Evolutionary conservation across 2,888 invertebrate species (phyloP), one percentile per base, ranked within the genome.

Genomic region (Hybos culiciformis): DNA sequence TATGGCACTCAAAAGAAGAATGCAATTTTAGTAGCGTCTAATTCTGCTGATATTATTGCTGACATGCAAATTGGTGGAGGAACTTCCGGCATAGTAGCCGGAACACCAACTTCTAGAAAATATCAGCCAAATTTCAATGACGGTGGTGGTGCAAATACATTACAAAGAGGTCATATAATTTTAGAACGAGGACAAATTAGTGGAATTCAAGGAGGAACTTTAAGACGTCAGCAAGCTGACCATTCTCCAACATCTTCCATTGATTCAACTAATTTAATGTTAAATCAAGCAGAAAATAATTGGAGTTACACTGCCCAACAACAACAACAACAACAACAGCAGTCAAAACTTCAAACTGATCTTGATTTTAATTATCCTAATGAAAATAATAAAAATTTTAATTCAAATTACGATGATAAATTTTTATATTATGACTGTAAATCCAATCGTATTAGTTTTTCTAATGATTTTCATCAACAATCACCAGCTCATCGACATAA

Each of bases 191-290:
- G 46, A 6, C 54, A 48, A 19, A 57, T 58, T 26, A 55, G 59
- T 5, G 51, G 53, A 17, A 32, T 31, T 5, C 21, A 26, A 19
- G 52, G 51, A n/a, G 51, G 54, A 24, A 34, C 38, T 18, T 19
- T 51, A 21, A 50, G 51, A 17, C n/a, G n/a, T 56, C 56, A 17
- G 53, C 56, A 7, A 59, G 58, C 29, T 59, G 56, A 65, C 1
- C 63, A 64, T 40, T 65, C 65, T 11, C 63, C 65, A 17, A 61
- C 63, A 11, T 63, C 63, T n/a, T 63, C 65, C 1, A 59, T 58
- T 5, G 63, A 62, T 4, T 63, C 64, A 5, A 62, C 64, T 2
- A 62, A 63, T 52, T 49, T 63, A 19, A 65, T 65, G 19, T 63
- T 62, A 41, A 61, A 59, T 7, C 57, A 58, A 36, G 48, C 50